Base-by-base conservation (phyloP, 1,140 invertebrate species). In the Centruroides sculpturatus region DNA sequence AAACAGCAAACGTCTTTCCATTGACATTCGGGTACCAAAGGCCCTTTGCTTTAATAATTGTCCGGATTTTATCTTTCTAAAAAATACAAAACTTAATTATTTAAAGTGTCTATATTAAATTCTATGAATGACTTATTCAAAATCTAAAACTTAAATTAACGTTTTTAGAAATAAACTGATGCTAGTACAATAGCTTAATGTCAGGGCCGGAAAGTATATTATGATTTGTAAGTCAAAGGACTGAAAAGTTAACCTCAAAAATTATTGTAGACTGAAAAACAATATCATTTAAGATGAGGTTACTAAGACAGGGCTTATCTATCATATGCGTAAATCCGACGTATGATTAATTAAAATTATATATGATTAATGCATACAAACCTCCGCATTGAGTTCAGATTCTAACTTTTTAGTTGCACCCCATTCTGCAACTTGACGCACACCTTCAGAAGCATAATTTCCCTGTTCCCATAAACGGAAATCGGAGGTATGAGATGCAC, bases 11-110 rank as follows among this genome's bases (percentile, higher is more conserved):
- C 5, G 74, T 75, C 36, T 68, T 62, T 5, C 73, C 73, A 55
- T 74, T 72, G 8, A 75, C 68, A 61, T 74, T 74, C 13, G 74
- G 74, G 61, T 74, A 75, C 68, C 70, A 34, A 47, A 64, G 23
- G 1, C 62, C 62, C 13, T 72, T 70, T 57, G 79, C 75, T 66
- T 79, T 80, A 46, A 80, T 71, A 7, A 80, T 76, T 1, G 78
- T 80, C 6, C 62, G 59, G n/a, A 64, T 64, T 68, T 86, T 80
- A 64, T 81, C 79, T 46, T 86, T 92, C 87, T 95, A 71, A 4
- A 67, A 13, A 41, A 53, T 6, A 12, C 49, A 41, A 41, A 41
- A 41, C 1, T 3, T 41, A 41, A 41, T 41, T 41, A 41, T 41
- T 41, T 35, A 75, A 69, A 9, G 78, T 74, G 64, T 72, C 70